Conservation (phyloP, 2,888 invertebrate genomes). For the Oscheius sp. region DNA sequence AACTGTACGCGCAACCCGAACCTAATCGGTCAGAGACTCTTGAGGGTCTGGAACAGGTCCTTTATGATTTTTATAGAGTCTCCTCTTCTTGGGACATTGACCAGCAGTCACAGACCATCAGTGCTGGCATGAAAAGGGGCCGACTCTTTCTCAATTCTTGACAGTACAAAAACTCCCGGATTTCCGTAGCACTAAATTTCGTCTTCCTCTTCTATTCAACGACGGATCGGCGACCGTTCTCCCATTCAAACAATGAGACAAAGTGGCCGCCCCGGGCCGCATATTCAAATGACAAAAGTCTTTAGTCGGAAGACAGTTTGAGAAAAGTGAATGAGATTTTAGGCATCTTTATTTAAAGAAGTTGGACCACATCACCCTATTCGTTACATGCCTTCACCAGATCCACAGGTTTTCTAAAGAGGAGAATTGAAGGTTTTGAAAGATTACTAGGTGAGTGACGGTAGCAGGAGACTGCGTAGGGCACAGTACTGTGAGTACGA, state of each 20-base stretch:
- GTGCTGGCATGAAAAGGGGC: neutral
- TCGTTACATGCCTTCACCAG: too few species aligned
- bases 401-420: too few species aligned
- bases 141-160: neutral
- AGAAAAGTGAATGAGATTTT: neutral
- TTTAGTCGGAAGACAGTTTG: slow-evolving; percentile 24
- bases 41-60: neutral
- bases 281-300: slow-evolving; percentile 37
- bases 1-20: neutral
- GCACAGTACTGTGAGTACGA: too few species aligned
- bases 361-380: too few species aligned
- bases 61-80: neutral
- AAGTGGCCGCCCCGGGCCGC: slow-evolving; percentile 32
- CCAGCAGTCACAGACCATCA: slow-evolving; percentile 4
- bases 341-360: too few species aligned
- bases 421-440: too few species aligned
- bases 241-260: slow-evolving; percentile 35
- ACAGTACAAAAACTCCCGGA: slow-evolving; percentile 17
- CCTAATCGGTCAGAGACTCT: neutral
- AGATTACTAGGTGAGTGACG: too few species aligned
- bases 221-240: slow-evolving; percentile 25
- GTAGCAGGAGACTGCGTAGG: too few species aligned
- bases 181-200: slow-evolving; percentile 25
- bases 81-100: neutral
- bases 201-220: slow-evolving; percentile 24